Evolutionary conservation across 2,797 vertebrate species (phyloP).

Genomic region (Benthosema pterotum): DNA sequence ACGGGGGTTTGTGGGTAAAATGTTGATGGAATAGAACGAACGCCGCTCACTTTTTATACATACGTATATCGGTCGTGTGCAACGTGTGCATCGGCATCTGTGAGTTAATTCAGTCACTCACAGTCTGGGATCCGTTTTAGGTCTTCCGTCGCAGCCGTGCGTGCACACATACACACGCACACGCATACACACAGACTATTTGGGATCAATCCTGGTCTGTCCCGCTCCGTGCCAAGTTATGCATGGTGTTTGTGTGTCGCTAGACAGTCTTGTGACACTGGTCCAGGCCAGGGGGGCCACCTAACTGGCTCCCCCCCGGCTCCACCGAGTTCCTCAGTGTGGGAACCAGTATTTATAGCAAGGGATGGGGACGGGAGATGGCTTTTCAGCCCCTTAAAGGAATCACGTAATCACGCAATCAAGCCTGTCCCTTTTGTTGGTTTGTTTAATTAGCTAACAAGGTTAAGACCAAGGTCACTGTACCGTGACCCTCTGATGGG

Average conservation of each 20-base stretch:
- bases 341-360: constrained; percentile 23
- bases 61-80: constrained; percentile 31
- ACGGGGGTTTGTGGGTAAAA: constrained; percentile 44
- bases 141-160: too few relatives aligned
- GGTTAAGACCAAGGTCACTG: constrained; percentile 63
- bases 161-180: background rate
- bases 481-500: constrained; percentile 34
- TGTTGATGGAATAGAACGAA: constrained; percentile 53
- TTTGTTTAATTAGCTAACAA: constrained; percentile 66
- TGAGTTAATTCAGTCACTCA: too few relatives aligned
- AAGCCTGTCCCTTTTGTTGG: constrained; percentile 40
- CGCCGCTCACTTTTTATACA: constrained; percentile 37
- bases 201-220: constrained; percentile 35
- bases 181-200: constrained; percentile 21
- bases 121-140: constrained; percentile 36
- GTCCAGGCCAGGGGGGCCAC: constrained; percentile 42
- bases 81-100: too few relatives aligned
- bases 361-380: too few relatives aligned
- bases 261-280: constrained; percentile 57
- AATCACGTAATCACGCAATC: constrained; percentile 33
- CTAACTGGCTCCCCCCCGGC: constrained; percentile 16
- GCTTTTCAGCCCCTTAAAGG: constrained; percentile 24
- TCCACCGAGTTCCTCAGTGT: background rate
- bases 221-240: constrained; percentile 6
- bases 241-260: constrained; percentile 43